These are phyloP conservation scores for Acanthaster planci DNA, from an alignment of 35 echinoderm and acorn worm genomes.

Conservation along the genomic window DNA sequence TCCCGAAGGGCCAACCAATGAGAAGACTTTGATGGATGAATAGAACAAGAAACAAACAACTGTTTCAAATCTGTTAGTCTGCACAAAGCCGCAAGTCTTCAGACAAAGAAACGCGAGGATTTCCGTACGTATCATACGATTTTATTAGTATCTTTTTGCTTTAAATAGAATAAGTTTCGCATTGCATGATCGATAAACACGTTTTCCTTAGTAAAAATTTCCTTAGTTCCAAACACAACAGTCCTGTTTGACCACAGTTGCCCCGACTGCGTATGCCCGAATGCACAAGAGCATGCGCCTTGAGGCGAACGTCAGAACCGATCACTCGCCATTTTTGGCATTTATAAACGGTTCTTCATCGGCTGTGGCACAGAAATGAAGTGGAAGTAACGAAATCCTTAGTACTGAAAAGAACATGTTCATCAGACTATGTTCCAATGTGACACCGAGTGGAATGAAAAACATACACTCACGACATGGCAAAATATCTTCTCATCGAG, in stretches of 20 bases:
- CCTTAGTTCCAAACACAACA: background rate
- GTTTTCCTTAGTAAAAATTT: background rate
- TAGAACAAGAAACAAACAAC: too few species aligned
- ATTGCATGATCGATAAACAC: too few species aligned
- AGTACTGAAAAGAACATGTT: background rate
- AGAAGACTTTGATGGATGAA: too few species aligned
- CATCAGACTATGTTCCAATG: background rate
- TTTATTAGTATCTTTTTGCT: too few species aligned
- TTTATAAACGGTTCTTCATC: background rate
- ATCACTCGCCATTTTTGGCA: background rate
- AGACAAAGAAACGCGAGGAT: too few species aligned
- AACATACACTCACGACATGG: too few species aligned
- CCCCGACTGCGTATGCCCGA: background rate
- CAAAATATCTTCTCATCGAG: too few species aligned
- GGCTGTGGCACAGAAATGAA: background rate
- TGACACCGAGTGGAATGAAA: background rate
- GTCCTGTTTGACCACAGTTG: background rate
- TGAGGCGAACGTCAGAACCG: background rate
- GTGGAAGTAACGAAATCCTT: background rate
- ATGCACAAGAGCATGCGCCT: slow-evolving; percentile 26
- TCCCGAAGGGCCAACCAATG: too few species aligned
- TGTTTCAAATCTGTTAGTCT: too few species aligned
- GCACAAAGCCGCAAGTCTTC: too few species aligned
- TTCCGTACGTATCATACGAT: too few species aligned
- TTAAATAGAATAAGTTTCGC: too few species aligned